A percentile compares a stretch with the other conserved stretches of the same genome.
Conservation (phyloP, 2,797 vertebrate species). For the Rhinophrynus dorsalis region DNA sequence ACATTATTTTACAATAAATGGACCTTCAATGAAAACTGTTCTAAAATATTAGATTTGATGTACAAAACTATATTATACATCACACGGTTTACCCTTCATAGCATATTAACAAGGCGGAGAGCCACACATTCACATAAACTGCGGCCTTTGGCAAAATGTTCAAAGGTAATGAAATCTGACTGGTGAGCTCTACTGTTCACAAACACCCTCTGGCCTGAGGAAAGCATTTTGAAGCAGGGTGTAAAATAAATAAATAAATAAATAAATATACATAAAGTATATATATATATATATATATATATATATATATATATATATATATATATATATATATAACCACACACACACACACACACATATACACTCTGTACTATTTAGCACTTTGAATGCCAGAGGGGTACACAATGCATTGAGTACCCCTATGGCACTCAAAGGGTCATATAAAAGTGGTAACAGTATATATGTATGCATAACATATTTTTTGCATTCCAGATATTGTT, state of each 20-base stretch:
- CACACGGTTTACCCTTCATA: not conserved
- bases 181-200: constrained; percentile 13
- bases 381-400: too few relatives aligned
- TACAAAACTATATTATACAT: not conserved
- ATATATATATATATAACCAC: too few relatives aligned
- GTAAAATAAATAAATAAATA: not conserved
- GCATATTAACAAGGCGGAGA: constrained; percentile 9
- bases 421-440: too few relatives aligned
- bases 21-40: not conserved
- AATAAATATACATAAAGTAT: not conserved
- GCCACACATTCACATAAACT: constrained; percentile 8
- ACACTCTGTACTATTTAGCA: too few relatives aligned
- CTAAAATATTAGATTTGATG: not conserved
- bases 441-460: not conserved
- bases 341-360: too few relatives aligned
- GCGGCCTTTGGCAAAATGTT: constrained; percentile 6
- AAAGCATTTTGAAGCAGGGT: constrained; percentile 1
- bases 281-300: too few relatives aligned
- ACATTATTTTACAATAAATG: not conserved
- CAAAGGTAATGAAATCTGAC: constrained; percentile 18
- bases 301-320: too few relatives aligned
- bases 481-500: too few relatives aligned
- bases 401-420: too few relatives aligned
- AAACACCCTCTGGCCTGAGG: constrained; percentile 1
- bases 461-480: not conserved